Evolutionary conservation across 2,113 vertebrate species (phyloP), one percentile per base, ranked within the genome.

Genomic region (Odocoileus virginianus): DNA sequence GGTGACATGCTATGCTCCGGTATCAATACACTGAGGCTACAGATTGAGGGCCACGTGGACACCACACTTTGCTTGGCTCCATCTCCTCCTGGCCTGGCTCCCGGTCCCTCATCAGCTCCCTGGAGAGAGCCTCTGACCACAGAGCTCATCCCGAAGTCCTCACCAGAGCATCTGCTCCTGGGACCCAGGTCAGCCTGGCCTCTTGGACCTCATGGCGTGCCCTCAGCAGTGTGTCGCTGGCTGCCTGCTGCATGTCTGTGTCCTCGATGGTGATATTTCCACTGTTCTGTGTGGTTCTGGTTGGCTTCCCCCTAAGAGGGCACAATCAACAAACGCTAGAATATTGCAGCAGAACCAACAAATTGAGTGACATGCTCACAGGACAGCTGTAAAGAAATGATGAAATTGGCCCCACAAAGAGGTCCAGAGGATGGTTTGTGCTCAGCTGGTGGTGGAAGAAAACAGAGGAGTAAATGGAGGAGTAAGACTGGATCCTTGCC

Each of bases 1-100:
- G 36, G 7, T 33, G 58, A 11, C 17, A 6, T 5, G 21, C 71
- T 19, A 0, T 16, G 17, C 12, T 47, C 54, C 5, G 0, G 10
- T 16, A 2, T n/a, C 52, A 7, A 13, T 0, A 3, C 7, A 6
- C n/a, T 14, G 64, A 71, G 61, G 6, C 50, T 36, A 54, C 47
- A 11, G 2, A 45, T 5, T 2, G 67, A 52, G 45, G 14, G 33
- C 45, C 45, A 27, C 3, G 21, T n/a, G 85, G 60, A 17, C 13
- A 11, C 45, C 43, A 16, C 85, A 9, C 30, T 16, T 28, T 58
- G 54, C 54, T 57, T 15, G 13, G 30, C 60, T 45, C 8, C 13
- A 57, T 43, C 17, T 27, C 27, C 28, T 33, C 11, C 5, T 1
- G 36, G 28, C 52, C 54, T n/a, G 28, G 40, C 36, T 16, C 40